These are phyloP conservation scores for Epizoanthus rinbou DNA, from an alignment of 92 coral and sea anemone genomes.

Conservation along the genomic window DNA sequence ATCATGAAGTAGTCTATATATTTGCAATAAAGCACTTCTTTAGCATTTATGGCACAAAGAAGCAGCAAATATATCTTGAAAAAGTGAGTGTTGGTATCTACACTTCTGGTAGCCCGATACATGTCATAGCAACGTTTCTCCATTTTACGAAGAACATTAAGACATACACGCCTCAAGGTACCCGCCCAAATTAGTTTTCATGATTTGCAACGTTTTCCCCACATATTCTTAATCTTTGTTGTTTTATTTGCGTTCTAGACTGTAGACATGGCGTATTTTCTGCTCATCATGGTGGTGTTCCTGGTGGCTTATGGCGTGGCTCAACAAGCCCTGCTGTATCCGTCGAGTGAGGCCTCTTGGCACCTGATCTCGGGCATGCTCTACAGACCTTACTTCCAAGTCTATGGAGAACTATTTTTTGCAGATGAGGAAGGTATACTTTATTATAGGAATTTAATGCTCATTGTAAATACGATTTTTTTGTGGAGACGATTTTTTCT, in stretches of 20 bases:
- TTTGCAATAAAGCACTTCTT: too few relatives aligned
- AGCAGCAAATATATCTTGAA: too few relatives aligned
- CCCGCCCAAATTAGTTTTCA: too few relatives aligned
- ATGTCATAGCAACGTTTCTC: too few relatives aligned
- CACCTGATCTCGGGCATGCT: conserved; percentile 63
- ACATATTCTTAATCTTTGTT: too few relatives aligned
- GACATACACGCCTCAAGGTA: too few relatives aligned
- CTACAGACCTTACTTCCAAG: conserved; percentile 86
- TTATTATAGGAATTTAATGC: neutral
- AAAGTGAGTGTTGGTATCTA: too few relatives aligned
- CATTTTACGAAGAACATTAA: too few relatives aligned
- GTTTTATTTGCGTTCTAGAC: conserved; percentile 51
- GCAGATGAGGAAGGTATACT: conserved; percentile 41
- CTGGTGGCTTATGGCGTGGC: conserved; percentile 86
- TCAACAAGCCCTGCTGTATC: conserved; percentile 80
- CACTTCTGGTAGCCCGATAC: too few relatives aligned
- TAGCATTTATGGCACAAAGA: too few relatives aligned
- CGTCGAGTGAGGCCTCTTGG: conserved; percentile 67
- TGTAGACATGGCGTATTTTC: conserved; percentile 78
- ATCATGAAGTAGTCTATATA: too few relatives aligned
- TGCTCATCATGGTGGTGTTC: conserved; percentile 81
- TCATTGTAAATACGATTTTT: neutral
- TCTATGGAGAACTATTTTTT: conserved; percentile 85
- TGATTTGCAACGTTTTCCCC: too few relatives aligned
- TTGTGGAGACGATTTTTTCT: neutral